These are phyloP conservation scores for Heliothis peltigera DNA, from an alignment of 2,888 invertebrate species.

Conservation along the genomic window DNA sequence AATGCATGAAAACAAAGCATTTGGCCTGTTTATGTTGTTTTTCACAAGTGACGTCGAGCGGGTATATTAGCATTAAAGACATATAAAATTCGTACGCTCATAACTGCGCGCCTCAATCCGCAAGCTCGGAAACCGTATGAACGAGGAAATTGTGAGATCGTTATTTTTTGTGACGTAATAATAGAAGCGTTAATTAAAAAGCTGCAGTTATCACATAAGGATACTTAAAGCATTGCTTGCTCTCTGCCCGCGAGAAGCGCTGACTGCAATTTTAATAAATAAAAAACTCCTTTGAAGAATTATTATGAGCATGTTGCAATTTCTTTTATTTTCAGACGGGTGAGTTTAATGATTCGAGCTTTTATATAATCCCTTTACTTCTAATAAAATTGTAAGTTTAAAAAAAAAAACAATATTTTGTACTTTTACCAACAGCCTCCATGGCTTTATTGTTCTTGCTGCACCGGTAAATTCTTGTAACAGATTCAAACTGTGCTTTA, in stretches of 20 bases:
- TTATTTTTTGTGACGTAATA: slow-evolving; percentile 74
- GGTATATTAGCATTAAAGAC: slow-evolving; percentile 51
- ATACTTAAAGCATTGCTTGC: slow-evolving; percentile 63
- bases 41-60: slow-evolving; percentile 27
- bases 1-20: slow-evolving; percentile 29
- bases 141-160: slow-evolving; percentile 68
- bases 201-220: slow-evolving; percentile 73
- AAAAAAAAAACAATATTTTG: slow-evolving; percentile 13
- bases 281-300: slow-evolving; percentile 12
- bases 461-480: slow-evolving; percentile 38
- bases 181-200: slow-evolving; percentile 82
- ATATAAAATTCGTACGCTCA: slow-evolving; percentile 56
- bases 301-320: slow-evolving; percentile 2
- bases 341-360: background rate
- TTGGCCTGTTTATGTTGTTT: slow-evolving; percentile 34
- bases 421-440: slow-evolving; percentile 21
- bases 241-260: slow-evolving; percentile 1
- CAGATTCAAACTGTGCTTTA: slow-evolving; percentile 23
- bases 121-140: slow-evolving; percentile 70
- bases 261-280: slow-evolving; percentile 28
- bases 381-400: background rate
- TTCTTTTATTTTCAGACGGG: background rate
- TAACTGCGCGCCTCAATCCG: slow-evolving; percentile 49
- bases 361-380: background rate
- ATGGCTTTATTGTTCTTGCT: slow-evolving; percentile 28